A percentile compares a stretch with the other conserved stretches of the same genome.
phyloP scores from a whole-genome alignment of 2,797 vertebrate genomes.

The Arctocebus calabarensis region DNA sequence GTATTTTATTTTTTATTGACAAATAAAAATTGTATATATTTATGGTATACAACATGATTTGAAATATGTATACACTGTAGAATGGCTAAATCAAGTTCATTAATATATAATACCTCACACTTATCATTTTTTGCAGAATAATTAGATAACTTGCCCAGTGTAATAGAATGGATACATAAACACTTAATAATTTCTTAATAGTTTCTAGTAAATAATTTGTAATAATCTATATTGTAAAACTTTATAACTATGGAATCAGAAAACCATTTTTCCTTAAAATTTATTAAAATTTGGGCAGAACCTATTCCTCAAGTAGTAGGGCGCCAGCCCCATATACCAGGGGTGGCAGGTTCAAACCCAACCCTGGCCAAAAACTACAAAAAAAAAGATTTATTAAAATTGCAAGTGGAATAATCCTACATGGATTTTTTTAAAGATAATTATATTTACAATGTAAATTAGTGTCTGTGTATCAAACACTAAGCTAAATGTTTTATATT shows the following conservation, averaged over 20 bases:
- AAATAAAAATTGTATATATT: background rate
- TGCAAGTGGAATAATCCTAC: background rate
- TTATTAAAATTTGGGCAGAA: slow-evolving; percentile 17
- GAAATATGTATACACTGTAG: background rate
- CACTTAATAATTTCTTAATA: slow-evolving; percentile 21
- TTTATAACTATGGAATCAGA: background rate
- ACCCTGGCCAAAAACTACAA: no score
- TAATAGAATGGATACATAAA: background rate
- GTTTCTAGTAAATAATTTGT: slow-evolving; percentile 53
- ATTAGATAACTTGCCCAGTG: slow-evolving; percentile 15
- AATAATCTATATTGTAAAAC: slow-evolving; percentile 21
- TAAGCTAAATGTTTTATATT: slow-evolving; percentile 2
- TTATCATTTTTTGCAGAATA: slow-evolving; percentile 20
- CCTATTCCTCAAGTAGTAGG: no score
- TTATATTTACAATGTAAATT: slow-evolving; percentile 29
- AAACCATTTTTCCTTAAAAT: slow-evolving; percentile 45
- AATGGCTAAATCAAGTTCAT: background rate
- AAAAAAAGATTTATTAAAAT: slow-evolving; percentile 37
- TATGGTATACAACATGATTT: background rate
- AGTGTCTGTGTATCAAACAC: background rate
- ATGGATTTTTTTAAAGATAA: slow-evolving; percentile 38
- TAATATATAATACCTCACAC: background rate
- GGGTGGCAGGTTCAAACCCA: no score
- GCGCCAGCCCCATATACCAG: no score
- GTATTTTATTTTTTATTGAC: slow-evolving; percentile 33